phyloP scores from a whole-genome alignment of 2,888 invertebrate species.

The Plagiodera versicolora region DNA sequence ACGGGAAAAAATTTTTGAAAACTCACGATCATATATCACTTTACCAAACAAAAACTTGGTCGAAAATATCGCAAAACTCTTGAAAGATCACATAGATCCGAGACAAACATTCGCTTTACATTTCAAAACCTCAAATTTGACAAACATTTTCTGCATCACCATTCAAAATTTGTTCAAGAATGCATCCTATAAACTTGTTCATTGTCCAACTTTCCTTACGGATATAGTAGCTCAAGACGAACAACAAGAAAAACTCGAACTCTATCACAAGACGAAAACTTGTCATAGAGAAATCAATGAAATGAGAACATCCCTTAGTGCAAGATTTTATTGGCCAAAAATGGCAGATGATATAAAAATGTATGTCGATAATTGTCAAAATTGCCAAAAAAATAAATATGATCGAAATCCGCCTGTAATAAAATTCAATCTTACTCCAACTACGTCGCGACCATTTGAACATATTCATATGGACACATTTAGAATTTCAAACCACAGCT shows the following conservation, averaged over 20 bases:
- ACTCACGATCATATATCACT: not conserved
- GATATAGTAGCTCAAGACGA: not conserved
- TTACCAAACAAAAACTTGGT: not conserved
- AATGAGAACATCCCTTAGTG: conserved; percentile 11
- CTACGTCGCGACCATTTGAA: conserved; percentile 33
- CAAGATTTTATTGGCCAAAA: conserved; percentile 24
- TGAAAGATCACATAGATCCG: not conserved
- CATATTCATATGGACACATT: conserved; percentile 37
- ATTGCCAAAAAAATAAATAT: conserved; percentile 31
- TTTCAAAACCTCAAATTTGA: not conserved
- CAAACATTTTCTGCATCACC: not conserved
- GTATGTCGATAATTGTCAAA: conserved; percentile 26
- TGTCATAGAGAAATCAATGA: conserved; percentile 23
- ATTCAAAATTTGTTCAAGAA: not conserved
- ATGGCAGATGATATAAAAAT: conserved; percentile 18
- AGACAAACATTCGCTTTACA: not conserved
- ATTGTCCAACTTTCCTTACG: not conserved
- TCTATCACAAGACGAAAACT: conserved; percentile 19
- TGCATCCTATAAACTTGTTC: not conserved
- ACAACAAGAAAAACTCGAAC: conserved; percentile 12
- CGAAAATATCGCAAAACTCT: not conserved
- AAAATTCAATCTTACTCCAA: conserved; percentile 33
- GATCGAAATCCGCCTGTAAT: conserved; percentile 30
- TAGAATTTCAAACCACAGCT: no score
- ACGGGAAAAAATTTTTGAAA: not conserved